Percentiles rank a stretch among this genome's conserved stretches.
phyloP scores from a whole-genome alignment of 2,888 invertebrate genomes.

The Netelia melanura region DNA sequence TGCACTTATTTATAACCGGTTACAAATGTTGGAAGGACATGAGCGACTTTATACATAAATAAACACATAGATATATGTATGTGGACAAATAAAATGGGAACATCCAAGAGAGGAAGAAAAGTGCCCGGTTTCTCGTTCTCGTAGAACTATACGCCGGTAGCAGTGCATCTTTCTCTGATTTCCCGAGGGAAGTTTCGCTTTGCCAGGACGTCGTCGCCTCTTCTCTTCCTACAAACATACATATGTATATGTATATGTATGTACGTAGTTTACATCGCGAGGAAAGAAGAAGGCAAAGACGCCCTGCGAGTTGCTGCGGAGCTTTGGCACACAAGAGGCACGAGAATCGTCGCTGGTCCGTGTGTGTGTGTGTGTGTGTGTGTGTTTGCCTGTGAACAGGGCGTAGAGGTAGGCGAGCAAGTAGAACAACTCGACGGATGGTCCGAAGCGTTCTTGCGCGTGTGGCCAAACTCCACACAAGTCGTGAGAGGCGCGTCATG shows the following conservation, averaged over 20 bases:
- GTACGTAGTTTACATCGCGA: constrained; percentile 10
- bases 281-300: constrained; percentile 61
- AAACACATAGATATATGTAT: background rate
- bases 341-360: constrained; percentile 18
- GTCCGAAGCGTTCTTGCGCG: constrained; percentile 31
- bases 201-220: constrained; percentile 67
- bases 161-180: constrained; percentile 83
- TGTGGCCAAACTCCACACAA: constrained; percentile 19
- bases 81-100: background rate
- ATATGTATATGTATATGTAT: constrained; percentile 43
- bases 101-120: constrained; percentile 24
- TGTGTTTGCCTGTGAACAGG: constrained; percentile 2
- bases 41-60: background rate
- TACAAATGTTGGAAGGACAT: background rate
- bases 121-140: constrained; percentile 40
- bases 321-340: constrained; percentile 17
- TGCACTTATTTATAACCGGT: background rate
- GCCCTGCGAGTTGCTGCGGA: constrained; percentile 15
- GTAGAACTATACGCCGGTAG: constrained; percentile 59
- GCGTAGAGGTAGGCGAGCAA: constrained; percentile 7
- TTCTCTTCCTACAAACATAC: constrained; percentile 15
- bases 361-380: background rate
- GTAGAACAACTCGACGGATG: constrained; percentile 22
- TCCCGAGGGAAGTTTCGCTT: constrained; percentile 79
- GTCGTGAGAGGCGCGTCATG: constrained; percentile 69